A percentile compares a stretch with the other conserved stretches of the same genome.
phyloP scores from a whole-genome alignment of 1,140 invertebrate genomes.

The Papilio aristodemus region DNA sequence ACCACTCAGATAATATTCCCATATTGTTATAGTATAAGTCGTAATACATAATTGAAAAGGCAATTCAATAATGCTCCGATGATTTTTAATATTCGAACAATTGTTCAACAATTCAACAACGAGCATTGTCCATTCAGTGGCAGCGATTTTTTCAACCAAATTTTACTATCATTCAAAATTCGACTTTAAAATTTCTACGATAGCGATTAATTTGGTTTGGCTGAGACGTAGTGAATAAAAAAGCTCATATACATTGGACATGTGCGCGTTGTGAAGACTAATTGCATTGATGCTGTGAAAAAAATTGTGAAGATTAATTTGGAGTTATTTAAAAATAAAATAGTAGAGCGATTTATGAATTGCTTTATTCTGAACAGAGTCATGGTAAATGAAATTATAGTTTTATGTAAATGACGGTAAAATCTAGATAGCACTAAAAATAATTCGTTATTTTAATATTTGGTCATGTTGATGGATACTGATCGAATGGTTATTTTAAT shows the following conservation, averaged over 20 bases:
- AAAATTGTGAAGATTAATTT: constrained; percentile 11
- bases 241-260: constrained; percentile 23
- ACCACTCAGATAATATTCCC: not conserved
- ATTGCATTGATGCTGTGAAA: constrained; percentile 24
- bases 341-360: not conserved
- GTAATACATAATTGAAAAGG: constrained; percentile 59
- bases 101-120: constrained; percentile 42
- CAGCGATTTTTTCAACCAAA: constrained; percentile 46
- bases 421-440: too few species aligned
- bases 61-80: constrained; percentile 71
- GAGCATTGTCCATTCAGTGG: constrained; percentile 54
- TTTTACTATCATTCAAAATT: constrained; percentile 29
- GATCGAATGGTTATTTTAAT: too few species aligned
- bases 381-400: too few species aligned
- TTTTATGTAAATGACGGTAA: too few species aligned
- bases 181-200: constrained; percentile 7
- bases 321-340: not conserved
- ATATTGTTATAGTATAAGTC: constrained; percentile 4
- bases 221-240: constrained; percentile 2
- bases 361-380: not conserved
- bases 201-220: not conserved
- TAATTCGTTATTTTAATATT: too few species aligned
- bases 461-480: too few species aligned
- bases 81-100: constrained; percentile 74
- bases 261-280: constrained; percentile 24